A percentile compares a stretch with the other conserved stretches of the same genome.
These are phyloP conservation scores for Parazoanthus swiftii DNA, from an alignment of 92 coral and sea anemone species.

Conservation along the genomic window DNA sequence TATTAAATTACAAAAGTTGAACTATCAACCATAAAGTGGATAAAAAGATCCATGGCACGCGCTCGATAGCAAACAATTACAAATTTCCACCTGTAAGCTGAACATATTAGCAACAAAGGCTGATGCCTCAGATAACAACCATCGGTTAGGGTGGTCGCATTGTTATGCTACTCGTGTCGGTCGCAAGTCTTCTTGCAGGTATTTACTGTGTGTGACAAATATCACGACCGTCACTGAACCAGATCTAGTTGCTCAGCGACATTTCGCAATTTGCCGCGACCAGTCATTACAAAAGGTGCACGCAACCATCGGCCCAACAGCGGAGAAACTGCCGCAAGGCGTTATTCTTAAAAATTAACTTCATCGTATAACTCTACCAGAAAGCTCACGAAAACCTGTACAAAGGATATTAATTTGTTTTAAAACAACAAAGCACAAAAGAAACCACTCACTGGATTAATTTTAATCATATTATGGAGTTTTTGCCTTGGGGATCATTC, in stretches of 20 bases:
- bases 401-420: not conserved
- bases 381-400: not conserved
- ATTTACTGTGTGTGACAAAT: not conserved
- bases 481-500: too few relatives aligned
- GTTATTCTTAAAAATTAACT: not conserved
- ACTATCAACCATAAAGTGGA: not conserved
- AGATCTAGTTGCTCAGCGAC: conserved; percentile 27
- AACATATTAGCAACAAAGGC: not conserved
- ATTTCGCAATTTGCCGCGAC: not conserved
- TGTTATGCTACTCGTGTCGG: conserved; percentile 3
- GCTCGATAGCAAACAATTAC: conserved; percentile 2
- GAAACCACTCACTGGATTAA: too few relatives aligned
- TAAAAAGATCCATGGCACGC: not conserved
- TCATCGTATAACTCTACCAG: not conserved
- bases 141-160: not conserved
- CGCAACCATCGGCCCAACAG: not conserved
- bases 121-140: not conserved
- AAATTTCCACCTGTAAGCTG: not conserved
- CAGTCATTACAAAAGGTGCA: not conserved
- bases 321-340: not conserved
- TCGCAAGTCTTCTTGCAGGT: not conserved
- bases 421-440: too few relatives aligned
- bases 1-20: not conserved
- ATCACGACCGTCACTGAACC: not conserved
- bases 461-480: too few relatives aligned